Conservation (phyloP, 2,113 vertebrate species). For the Ptilonorhynchus violaceus region DNA sequence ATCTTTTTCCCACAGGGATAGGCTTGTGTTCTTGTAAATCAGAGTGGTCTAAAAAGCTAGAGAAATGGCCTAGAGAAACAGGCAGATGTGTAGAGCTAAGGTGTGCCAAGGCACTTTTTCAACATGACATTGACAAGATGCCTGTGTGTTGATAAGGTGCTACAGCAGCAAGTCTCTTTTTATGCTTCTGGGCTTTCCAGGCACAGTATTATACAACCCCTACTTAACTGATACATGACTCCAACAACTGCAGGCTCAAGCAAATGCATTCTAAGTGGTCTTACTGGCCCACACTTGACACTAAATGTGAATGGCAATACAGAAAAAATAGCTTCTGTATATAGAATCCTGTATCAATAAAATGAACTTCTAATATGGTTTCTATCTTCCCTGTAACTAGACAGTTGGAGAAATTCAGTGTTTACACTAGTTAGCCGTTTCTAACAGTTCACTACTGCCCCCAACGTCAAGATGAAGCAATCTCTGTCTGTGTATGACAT, state of each 20-base stretch:
- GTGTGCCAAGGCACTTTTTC: not conserved
- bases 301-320: not conserved
- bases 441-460: not conserved
- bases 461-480: not conserved
- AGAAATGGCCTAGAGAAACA: not conserved
- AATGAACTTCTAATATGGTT: not conserved
- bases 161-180: not conserved
- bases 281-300: not conserved
- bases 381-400: not conserved
- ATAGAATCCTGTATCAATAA: not conserved
- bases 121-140: rapidly evolving
- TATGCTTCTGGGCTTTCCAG: not conserved
- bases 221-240: not conserved
- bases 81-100: not conserved
- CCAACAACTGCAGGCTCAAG: not conserved
- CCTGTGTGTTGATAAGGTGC: rapidly evolving
- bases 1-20: not conserved
- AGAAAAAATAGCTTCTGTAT: not conserved
- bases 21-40: not conserved
- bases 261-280: not conserved
- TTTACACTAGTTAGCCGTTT: not conserved
- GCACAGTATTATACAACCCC: not conserved
- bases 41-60: not conserved
- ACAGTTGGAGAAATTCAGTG: not conserved
- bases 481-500: not conserved